A percentile compares a stretch with the other conserved stretches of the same genome.
Evolutionary conservation across 1,140 invertebrate species (phyloP).

Genomic region (Wiebesia pumilae): DNA sequence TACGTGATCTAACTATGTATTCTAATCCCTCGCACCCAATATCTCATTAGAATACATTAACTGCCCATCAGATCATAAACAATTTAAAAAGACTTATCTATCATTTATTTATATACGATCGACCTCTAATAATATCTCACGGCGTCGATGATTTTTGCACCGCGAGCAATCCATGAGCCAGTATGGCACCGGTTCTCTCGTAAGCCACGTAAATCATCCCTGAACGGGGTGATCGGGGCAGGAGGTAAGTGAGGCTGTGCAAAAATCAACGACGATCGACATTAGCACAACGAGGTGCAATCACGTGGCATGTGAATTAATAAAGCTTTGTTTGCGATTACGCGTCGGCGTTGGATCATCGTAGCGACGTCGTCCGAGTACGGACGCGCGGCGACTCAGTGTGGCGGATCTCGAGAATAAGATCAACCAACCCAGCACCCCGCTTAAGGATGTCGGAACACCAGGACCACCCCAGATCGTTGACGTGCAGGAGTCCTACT

Average conservation of each 20-base stretch:
- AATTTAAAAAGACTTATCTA: neutral
- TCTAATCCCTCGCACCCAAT: slow-evolving; percentile 36
- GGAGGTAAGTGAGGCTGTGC: slow-evolving; percentile 51
- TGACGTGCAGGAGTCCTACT: slow-evolving; percentile 92
- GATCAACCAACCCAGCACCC: slow-evolving; percentile 93
- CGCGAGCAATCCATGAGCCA: neutral
- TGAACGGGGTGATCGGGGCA: too few species aligned
- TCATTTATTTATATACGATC: neutral
- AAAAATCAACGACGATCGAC: neutral
- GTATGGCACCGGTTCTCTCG: too few species aligned
- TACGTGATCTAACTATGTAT: slow-evolving; percentile 63
- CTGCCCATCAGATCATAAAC: slow-evolving; percentile 23
- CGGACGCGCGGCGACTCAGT: slow-evolving; percentile 89
- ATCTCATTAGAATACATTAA: slow-evolving; percentile 33
- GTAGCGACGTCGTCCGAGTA: slow-evolving; percentile 89
- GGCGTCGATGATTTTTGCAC: slow-evolving; percentile 35
- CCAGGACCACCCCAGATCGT: slow-evolving; percentile 90
- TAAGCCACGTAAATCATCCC: too few species aligned
- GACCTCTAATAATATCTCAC: neutral
- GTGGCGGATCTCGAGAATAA: slow-evolving; percentile 91
- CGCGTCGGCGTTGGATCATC: slow-evolving; percentile 54
- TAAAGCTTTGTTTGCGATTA: slow-evolving; percentile 33
- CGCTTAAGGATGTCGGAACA: slow-evolving; percentile 84
- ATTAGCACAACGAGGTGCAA: neutral
- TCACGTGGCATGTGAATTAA: neutral